Conservation (phyloP, 2,113 vertebrate species). For the Crotalus horridus region DNA sequence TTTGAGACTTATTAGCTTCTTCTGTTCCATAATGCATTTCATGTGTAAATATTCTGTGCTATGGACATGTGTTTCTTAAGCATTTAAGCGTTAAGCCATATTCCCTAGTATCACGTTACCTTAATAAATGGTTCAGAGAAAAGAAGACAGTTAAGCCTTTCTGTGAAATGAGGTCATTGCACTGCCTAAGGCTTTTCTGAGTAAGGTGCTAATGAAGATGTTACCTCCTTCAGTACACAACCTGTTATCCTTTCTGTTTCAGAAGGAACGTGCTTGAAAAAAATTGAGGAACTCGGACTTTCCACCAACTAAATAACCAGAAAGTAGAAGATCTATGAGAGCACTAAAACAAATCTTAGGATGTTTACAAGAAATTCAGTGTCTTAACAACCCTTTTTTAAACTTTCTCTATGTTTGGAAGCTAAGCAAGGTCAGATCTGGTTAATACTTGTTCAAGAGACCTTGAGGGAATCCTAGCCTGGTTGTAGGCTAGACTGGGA, state of each 20-base stretch:
- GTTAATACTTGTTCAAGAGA: neutral
- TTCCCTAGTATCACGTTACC: slow-evolving; percentile 33
- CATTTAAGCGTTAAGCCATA: slow-evolving; percentile 29
- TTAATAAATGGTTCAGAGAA: slow-evolving; percentile 32
- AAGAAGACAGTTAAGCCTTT: slow-evolving; percentile 22
- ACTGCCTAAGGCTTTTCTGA: neutral
- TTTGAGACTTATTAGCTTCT: slow-evolving; percentile 12
- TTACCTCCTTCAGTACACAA: neutral
- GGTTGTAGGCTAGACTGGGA: neutral
- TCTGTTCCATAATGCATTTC: slow-evolving; percentile 56
- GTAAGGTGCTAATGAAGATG: slow-evolving; percentile 14
- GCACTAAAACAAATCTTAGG: neutral
- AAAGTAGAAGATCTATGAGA: neutral
- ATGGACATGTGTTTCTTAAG: slow-evolving; percentile 30
- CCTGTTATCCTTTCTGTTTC: slow-evolving; percentile 7
- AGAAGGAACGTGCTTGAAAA: slow-evolving; percentile 1
- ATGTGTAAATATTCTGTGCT: slow-evolving; percentile 40
- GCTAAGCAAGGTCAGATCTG: neutral
- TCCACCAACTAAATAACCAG: neutral
- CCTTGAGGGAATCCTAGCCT: neutral
- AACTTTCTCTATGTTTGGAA: neutral
- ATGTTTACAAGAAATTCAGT: neutral
- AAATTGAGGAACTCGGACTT: neutral
- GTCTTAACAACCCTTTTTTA: neutral
- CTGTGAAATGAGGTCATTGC: slow-evolving; percentile 22